These are phyloP conservation scores for Periophthalmus magnuspinnatus DNA, from an alignment of 2,797 vertebrate genomes.

Conservation along the genomic window DNA sequence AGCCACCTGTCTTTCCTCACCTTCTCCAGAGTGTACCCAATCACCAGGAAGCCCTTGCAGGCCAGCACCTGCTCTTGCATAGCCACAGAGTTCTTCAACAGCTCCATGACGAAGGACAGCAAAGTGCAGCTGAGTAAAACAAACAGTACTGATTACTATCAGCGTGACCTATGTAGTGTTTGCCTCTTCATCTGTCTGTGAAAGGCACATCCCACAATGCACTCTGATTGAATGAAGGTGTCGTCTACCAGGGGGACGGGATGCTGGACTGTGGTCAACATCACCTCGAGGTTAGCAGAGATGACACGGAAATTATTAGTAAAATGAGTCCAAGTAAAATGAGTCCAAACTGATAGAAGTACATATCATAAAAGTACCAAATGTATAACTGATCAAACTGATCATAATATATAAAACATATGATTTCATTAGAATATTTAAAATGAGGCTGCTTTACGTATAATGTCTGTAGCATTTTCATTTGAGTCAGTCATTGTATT, in stretches of 20 bases:
- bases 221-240: constrained; percentile 68
- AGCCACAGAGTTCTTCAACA: constrained; percentile 95
- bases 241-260: constrained; percentile 44
- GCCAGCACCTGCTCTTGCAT: constrained; percentile 99
- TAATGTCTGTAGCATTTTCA: too few species aligned
- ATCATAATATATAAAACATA: too few species aligned
- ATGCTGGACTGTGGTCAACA: constrained; percentile 36
- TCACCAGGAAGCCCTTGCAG: constrained; percentile 97
- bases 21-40: constrained; percentile 96
- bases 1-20: constrained; percentile 71
- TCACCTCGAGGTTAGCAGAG: constrained; percentile 48
- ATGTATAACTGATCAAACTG: too few species aligned
- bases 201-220: constrained; percentile 56
- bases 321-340: too few species aligned
- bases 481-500: too few species aligned
- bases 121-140: constrained; percentile 85
- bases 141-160: constrained; percentile 16
- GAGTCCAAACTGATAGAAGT: too few species aligned
- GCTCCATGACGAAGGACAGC: constrained; percentile 94
- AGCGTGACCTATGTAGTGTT: background rate
- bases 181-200: constrained; percentile 61
- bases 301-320: background rate
- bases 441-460: too few species aligned
- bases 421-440: too few species aligned
- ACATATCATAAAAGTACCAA: too few species aligned